Conservation (phyloP, 1,140 invertebrate genomes). For the Aphaenogaster floridana region DNA sequence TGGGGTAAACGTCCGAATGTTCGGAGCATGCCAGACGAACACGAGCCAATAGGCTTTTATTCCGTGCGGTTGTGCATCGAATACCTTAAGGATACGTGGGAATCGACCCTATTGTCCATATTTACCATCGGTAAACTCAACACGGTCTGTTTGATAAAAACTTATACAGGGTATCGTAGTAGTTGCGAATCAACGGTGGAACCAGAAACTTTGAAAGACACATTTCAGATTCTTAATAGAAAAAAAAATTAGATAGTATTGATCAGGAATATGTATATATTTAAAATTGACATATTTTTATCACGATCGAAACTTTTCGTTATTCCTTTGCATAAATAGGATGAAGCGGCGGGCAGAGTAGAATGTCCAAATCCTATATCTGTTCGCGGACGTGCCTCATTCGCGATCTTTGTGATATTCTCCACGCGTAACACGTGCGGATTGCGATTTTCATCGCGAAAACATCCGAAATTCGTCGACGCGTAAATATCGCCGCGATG, state of each 20-base stretch:
- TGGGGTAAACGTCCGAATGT: constrained; percentile 70
- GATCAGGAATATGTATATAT: not conserved
- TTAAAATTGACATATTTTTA: not conserved
- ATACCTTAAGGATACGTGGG: constrained; percentile 10
- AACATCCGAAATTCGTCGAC: constrained; percentile 39
- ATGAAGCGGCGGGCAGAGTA: not conserved
- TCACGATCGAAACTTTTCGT: not conserved
- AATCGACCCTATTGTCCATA: not conserved
- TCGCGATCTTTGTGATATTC: constrained; percentile 27
- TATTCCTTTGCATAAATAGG: not conserved
- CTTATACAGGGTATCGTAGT: not conserved
- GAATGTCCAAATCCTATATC: not conserved
- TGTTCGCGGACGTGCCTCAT: not conserved
- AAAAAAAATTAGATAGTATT: not conserved
- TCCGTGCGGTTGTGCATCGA: constrained; percentile 49
- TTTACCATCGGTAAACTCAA: not conserved
- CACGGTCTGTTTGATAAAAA: not conserved
- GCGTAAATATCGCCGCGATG: constrained; percentile 44
- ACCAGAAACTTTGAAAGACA: not conserved
- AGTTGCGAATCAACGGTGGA: not conserved
- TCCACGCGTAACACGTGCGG: not conserved
- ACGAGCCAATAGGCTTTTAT: constrained; percentile 70
- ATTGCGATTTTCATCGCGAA: constrained; percentile 24
- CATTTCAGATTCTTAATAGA: not conserved
- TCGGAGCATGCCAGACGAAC: constrained; percentile 54